These are phyloP conservation scores for Standfussiana lucernea DNA, from an alignment of 2,888 invertebrate genomes.

Conservation along the genomic window DNA sequence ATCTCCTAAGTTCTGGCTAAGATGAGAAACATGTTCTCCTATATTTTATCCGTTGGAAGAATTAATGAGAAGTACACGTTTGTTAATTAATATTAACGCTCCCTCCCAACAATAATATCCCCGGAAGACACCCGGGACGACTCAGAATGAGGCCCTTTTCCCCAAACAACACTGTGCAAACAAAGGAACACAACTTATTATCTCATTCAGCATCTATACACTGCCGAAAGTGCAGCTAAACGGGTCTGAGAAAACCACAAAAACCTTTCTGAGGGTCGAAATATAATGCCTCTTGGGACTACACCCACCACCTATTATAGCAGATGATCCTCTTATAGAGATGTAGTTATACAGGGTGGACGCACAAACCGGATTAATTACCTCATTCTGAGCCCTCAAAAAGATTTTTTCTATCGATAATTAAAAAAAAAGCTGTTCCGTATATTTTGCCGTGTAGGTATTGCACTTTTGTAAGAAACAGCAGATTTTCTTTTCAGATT, in stretches of 20 bases:
- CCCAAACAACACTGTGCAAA: constrained; percentile 20
- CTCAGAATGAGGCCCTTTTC: background rate
- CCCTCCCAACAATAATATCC: background rate
- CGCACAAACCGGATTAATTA: too few relatives aligned
- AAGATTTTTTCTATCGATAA: too few relatives aligned
- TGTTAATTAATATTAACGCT: constrained; percentile 25
- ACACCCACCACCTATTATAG: background rate
- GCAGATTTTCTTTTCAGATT: too few relatives aligned
- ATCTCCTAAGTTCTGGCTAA: background rate
- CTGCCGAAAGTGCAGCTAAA: constrained; percentile 48
- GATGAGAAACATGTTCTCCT: background rate
- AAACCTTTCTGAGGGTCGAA: constrained; percentile 50
- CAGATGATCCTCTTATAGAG: background rate
- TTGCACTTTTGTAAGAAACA: too few relatives aligned
- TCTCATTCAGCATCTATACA: constrained; percentile 21
- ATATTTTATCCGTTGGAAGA: background rate
- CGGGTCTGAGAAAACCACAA: constrained; percentile 35
- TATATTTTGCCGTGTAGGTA: too few relatives aligned
- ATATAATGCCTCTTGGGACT: constrained; percentile 57
- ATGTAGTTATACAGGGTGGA: too few relatives aligned
- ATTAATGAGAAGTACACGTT: constrained; percentile 5
- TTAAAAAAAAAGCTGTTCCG: too few relatives aligned
- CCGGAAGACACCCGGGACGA: background rate
- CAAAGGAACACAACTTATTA: constrained; percentile 34
- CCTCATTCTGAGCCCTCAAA: too few relatives aligned